Conservation (phyloP, 2,797 vertebrate genomes). For the Lerista edwardsae region DNA sequence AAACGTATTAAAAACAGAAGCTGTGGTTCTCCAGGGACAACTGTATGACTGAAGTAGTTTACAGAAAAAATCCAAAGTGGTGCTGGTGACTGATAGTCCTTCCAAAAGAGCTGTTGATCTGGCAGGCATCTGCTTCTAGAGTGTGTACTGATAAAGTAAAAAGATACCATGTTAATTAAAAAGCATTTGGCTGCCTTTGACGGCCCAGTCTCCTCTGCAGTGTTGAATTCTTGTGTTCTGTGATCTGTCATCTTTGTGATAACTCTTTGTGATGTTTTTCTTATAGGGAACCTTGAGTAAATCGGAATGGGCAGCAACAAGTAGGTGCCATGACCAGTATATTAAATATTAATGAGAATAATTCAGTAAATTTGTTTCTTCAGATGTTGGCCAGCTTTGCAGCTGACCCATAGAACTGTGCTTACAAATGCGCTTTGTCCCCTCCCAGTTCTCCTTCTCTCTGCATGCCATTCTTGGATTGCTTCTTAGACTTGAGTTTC, state of each 20-base stretch:
- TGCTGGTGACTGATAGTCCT: no score
- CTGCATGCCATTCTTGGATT: neutral
- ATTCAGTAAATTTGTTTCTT: neutral
- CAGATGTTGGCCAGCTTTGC: conserved; percentile 11
- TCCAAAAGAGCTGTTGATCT: no score
- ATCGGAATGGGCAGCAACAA: conserved; percentile 96
- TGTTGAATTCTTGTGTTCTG: neutral
- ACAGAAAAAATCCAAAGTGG: no score
- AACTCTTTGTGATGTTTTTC: conserved; percentile 34
- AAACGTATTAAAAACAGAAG: no score
- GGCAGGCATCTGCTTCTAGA: no score
- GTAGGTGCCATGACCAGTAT: conserved; percentile 79
- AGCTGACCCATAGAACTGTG: neutral
- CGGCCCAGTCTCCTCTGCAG: neutral
- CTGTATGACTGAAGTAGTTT: no score
- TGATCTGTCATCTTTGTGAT: conserved; percentile 3
- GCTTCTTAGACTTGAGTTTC: neutral
- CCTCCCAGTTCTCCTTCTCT: neutral
- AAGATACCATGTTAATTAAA: no score
- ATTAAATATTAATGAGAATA: neutral
- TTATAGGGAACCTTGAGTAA: conserved; percentile 92
- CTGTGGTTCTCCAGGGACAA: no score
- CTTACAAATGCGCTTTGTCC: neutral
- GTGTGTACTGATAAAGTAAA: no score
- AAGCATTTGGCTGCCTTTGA: no score